Evolutionary conservation across 1,140 invertebrate species (phyloP).

Genomic region (Campodea augens): DNA sequence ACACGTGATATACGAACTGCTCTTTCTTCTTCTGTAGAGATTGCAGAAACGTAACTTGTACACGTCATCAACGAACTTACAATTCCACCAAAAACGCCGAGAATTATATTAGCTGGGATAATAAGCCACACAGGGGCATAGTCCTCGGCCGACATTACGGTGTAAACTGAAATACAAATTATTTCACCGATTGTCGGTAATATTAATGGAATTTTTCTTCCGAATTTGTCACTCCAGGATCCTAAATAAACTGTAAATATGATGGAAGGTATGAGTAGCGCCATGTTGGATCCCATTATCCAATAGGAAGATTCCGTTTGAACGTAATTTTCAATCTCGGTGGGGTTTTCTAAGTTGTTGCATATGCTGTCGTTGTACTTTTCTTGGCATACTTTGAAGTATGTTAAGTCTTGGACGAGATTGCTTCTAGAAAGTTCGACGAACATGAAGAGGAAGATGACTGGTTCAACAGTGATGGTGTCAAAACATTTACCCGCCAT

Average conservation of each 20-base stretch:
- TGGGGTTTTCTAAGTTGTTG: slow-evolving; percentile 16
- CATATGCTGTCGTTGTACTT: slow-evolving; percentile 14
- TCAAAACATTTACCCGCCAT: too few species aligned
- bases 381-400: neutral
- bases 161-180: slow-evolving; percentile 20
- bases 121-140: slow-evolving; percentile 19
- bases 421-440: slow-evolving; percentile 23
- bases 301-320: slow-evolving; percentile 22
- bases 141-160: slow-evolving; percentile 21
- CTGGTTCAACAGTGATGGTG: slow-evolving; percentile 29
- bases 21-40: slow-evolving; percentile 19
- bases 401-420: slow-evolving; percentile 13
- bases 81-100: slow-evolving; percentile 25
- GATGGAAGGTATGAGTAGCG: slow-evolving; percentile 23
- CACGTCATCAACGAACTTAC: slow-evolving; percentile 23
- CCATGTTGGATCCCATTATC: slow-evolving; percentile 23
- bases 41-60: slow-evolving; percentile 27
- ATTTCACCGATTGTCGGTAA: slow-evolving; percentile 24
- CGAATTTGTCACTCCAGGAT: slow-evolving; percentile 19
- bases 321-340: slow-evolving; percentile 17
- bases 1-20: slow-evolving; percentile 25
- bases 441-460: slow-evolving; percentile 29
- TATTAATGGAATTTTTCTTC: slow-evolving; percentile 25
- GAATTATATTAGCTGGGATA: slow-evolving; percentile 22
- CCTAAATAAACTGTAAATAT: slow-evolving; percentile 18